These are phyloP conservation scores for Bombus pyrosoma DNA, from an alignment of 1,140 invertebrate species.

Conservation along the genomic window DNA sequence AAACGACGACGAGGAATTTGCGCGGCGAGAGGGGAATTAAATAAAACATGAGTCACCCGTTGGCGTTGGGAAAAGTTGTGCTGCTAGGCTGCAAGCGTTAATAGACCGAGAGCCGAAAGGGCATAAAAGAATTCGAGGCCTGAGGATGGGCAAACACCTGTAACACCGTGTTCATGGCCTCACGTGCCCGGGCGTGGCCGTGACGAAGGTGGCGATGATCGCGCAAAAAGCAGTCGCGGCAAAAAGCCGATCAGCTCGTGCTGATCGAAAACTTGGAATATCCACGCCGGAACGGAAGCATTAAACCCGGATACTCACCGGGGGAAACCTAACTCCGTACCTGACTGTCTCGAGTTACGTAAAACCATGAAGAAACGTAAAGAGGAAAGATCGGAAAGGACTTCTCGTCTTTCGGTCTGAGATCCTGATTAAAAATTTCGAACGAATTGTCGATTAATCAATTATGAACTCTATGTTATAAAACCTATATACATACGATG, in stretches of 20 bases:
- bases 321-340: slow-evolving; percentile 16
- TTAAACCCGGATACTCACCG: slow-evolving; percentile 65
- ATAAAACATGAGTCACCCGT: slow-evolving; percentile 59
- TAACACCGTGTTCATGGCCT: slow-evolving; percentile 73
- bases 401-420: neutral
- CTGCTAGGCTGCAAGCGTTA: slow-evolving; percentile 60
- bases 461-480: too few relatives aligned
- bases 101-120: slow-evolving; percentile 60
- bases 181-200: slow-evolving; percentile 80
- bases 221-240: slow-evolving; percentile 57
- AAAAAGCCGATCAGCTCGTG: slow-evolving; percentile 73
- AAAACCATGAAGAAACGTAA: neutral
- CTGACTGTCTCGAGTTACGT: neutral
- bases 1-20: slow-evolving; percentile 22
- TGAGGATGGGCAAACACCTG: slow-evolving; percentile 75
- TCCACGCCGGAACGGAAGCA: slow-evolving; percentile 68
- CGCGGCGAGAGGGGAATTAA: slow-evolving; percentile 39
- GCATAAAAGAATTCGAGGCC: slow-evolving; percentile 51
- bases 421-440: too few relatives aligned
- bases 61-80: slow-evolving; percentile 56
- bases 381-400: neutral
- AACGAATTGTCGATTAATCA: too few relatives aligned
- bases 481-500: too few relatives aligned
- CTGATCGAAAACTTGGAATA: slow-evolving; percentile 74
- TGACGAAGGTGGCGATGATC: slow-evolving; percentile 73